Evolutionary conservation across 2,797 vertebrate species (phyloP).

Genomic region (Sus cebifrons): DNA sequence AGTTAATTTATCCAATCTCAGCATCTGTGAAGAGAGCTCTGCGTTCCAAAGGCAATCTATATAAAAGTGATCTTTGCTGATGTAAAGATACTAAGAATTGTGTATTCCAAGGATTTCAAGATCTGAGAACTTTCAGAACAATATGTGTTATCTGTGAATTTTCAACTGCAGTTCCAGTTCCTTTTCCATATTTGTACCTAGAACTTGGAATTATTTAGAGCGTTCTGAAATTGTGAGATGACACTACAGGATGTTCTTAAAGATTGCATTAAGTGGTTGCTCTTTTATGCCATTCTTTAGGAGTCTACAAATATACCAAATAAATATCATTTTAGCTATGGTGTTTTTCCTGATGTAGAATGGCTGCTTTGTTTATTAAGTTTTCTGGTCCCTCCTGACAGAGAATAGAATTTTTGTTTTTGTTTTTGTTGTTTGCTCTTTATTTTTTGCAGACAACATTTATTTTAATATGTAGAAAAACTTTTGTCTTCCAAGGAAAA

Average conservation of each 20-base stretch:
- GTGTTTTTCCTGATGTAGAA: background rate
- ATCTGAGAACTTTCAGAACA: background rate
- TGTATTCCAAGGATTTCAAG: background rate
- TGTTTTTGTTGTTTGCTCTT: background rate
- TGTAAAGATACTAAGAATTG: background rate
- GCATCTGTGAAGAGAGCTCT: background rate
- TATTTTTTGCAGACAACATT: background rate
- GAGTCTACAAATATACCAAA: background rate
- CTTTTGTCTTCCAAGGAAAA: background rate
- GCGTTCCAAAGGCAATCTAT: background rate
- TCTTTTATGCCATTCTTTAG: constrained; percentile 16
- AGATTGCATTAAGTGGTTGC: background rate
- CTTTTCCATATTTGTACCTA: background rate
- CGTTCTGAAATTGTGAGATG: background rate
- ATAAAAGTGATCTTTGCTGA: background rate
- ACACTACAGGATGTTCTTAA: background rate
- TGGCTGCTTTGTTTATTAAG: background rate
- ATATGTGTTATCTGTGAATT: background rate
- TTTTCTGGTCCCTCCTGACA: background rate
- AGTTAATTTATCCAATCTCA: background rate
- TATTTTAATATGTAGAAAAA: constrained; percentile 36
- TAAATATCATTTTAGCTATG: background rate
- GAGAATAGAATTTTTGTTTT: background rate
- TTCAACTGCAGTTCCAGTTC: background rate
- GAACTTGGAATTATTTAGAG: background rate